phyloP scores from a whole-genome alignment of 2,888 invertebrate species.

The Ochropacha duplaris region DNA sequence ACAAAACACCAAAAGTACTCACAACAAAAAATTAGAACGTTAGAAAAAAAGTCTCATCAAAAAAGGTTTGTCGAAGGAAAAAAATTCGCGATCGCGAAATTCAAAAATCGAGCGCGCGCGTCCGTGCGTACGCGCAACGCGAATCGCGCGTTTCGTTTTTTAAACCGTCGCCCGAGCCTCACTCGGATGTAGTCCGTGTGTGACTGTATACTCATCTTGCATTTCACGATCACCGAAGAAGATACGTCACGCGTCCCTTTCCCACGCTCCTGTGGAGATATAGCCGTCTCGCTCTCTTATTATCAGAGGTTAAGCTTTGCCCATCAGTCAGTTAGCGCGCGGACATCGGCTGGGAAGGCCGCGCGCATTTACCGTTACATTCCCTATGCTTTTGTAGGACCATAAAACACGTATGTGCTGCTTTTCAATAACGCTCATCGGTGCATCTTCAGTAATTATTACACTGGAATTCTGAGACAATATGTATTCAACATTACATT shows the following conservation, averaged over 20 bases:
- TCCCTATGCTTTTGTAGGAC: conserved; percentile 57
- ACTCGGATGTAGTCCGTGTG: conserved; percentile 80
- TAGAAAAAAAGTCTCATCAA: conserved; percentile 29
- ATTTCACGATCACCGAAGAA: conserved; percentile 81
- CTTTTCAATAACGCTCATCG: background rate
- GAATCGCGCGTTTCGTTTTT: conserved; percentile 67
- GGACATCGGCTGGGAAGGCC: conserved; percentile 74
- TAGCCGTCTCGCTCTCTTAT: conserved; percentile 70
- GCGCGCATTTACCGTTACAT: conserved; percentile 69
- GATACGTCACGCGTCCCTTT: conserved; percentile 67
- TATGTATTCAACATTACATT: background rate
- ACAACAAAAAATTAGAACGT: conserved; percentile 36
- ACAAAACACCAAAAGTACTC: conserved; percentile 31
- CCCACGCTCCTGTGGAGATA: conserved; percentile 37
- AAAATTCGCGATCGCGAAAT: conserved; percentile 47
- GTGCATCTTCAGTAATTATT: background rate
- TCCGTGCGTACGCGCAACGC: conserved; percentile 71
- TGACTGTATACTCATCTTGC: conserved; percentile 82
- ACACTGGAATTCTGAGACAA: background rate
- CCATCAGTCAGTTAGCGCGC: conserved; percentile 79
- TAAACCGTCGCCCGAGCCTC: conserved; percentile 70
- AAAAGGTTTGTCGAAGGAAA: conserved; percentile 15
- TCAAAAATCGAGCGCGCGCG: conserved; percentile 56
- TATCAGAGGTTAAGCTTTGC: conserved; percentile 80
- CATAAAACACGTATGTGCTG: conserved; percentile 62